Conservation (phyloP, 1,140 invertebrate genomes). For the Heliconius hermathena region DNA sequence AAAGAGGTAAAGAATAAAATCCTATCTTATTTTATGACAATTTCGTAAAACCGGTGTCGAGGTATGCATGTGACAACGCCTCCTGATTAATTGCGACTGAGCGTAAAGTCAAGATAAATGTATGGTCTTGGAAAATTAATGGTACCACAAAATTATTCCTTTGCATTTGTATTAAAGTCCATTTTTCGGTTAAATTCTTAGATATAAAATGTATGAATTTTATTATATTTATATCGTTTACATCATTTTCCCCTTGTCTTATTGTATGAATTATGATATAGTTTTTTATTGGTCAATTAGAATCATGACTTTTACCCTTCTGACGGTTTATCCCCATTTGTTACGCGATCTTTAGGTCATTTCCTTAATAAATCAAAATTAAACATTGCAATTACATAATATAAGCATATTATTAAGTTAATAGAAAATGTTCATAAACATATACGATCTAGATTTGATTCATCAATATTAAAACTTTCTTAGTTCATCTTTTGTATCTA, state of each 20-base stretch:
- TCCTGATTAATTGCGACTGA: constrained; percentile 76
- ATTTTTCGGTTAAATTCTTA: not conserved
- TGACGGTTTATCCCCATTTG: not conserved
- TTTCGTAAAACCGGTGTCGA: constrained; percentile 52
- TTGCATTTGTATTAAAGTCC: not conserved
- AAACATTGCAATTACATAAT: not conserved
- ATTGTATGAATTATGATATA: constrained; percentile 51
- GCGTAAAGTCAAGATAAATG: constrained; percentile 74
- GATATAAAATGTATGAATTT: not conserved
- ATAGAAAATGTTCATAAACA: too few species aligned
- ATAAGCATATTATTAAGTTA: too few species aligned
- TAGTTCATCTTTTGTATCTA: too few species aligned
- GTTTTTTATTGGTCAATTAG: constrained; percentile 40
- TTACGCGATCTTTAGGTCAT: not conserved
- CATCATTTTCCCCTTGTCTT: constrained; percentile 58
- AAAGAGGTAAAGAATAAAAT: constrained; percentile 49
- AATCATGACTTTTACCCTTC: constrained; percentile 9
- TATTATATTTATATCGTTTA: constrained; percentile 43
- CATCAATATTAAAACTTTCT: too few species aligned
- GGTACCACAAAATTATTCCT: constrained; percentile 31
- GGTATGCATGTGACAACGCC: constrained; percentile 71
- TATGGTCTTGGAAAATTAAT: constrained; percentile 49
- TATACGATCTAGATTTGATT: too few species aligned
- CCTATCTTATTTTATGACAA: constrained; percentile 44
- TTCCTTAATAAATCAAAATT: constrained; percentile 5